Base-by-base conservation (phyloP, 2,797 vertebrate genomes). In the Acipenser ruthenus region DNA sequence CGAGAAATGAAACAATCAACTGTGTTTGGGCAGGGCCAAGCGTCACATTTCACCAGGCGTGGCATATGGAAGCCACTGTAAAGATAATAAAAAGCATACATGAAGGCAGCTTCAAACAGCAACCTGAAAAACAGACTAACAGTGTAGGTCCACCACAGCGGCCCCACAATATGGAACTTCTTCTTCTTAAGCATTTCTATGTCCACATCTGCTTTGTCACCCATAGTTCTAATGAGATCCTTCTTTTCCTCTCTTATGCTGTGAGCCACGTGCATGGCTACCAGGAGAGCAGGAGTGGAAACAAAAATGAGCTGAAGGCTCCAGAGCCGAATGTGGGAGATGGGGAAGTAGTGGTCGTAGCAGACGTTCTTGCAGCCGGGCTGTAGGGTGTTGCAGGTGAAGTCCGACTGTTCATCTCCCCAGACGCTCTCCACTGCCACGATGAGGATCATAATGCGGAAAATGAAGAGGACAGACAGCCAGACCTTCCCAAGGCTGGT, bases 361-460 rank as follows among this genome's bases (percentile, higher is more conserved):
- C 88, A 90, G 69, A 90, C 88, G 51, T 87, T 90, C 70, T 86
- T 82, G 75, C 88, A 90, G 63, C 88, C 87, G 0, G 87, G 86
- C 83, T 88, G 87, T 5, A 80, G 79, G 0, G 86, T 90, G 79
- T 90, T 90, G 66, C 88, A 90, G 70, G 77, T 81, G 76, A 90
- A 90, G 77, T 84, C 88, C 0, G 86, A 80, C 78, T 89, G 86
- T 66, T 90, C 88, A 10, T 90, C 88, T 1, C 83, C 88, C 88
- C 88, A 89, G 1, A 90, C 88, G 13, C 84, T 84, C 77, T 90
- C 88, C 0, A 84, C 85, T 0, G 88, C 88, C 18, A 89, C 81
- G 6, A 85, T 78, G 73, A 90, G 81, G 68, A 90, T 82, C 79
- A 84, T 74, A 67, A 89, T 82, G 37, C 87, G 81, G 71, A 89